phyloP scores from a whole-genome alignment of 1,140 invertebrate genomes.

The Drosophila bocki region DNA sequence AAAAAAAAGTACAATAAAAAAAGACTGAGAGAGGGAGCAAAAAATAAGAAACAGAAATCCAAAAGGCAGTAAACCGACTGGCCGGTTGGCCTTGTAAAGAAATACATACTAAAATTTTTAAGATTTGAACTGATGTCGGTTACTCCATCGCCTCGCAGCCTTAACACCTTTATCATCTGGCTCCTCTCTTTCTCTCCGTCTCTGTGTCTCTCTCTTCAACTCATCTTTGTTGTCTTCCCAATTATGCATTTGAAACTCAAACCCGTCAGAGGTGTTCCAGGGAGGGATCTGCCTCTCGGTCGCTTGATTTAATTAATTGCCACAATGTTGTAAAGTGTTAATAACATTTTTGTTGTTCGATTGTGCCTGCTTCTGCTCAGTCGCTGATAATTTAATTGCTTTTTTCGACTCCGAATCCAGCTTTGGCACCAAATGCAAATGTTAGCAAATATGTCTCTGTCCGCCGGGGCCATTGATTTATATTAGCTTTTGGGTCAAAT shows the following conservation, averaged over 20 bases:
- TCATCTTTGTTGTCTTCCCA: constrained; percentile 44
- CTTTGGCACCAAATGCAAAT: constrained; percentile 42
- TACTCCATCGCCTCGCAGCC: constrained; percentile 70
- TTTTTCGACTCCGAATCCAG: constrained; percentile 11
- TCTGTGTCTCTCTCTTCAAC: neutral
- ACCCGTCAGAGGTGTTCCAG: constrained; percentile 27
- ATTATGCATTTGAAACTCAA: constrained; percentile 63
- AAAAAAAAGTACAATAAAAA: neutral
- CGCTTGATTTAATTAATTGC: constrained; percentile 74
- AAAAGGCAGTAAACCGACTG: constrained; percentile 34
- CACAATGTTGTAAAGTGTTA: constrained; percentile 72
- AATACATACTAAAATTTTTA: constrained; percentile 49
- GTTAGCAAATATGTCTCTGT: constrained; percentile 39
- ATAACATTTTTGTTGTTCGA: constrained; percentile 59
- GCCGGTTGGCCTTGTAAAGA: constrained; percentile 74
- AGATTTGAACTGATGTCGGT: constrained; percentile 71
- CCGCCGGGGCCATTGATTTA: constrained; percentile 38
- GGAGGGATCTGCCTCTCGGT: constrained; percentile 20
- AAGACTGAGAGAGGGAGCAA: neutral
- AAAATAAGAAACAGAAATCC: constrained; percentile 2
- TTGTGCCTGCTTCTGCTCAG: constrained; percentile 33
- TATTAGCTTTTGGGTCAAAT: constrained; percentile 49
- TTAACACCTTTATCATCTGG: constrained; percentile 69
- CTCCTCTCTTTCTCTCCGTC: neutral
- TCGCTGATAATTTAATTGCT: constrained; percentile 64